Evolutionary conservation across 2,888 invertebrate genomes (phyloP).

Genomic region (Cistogaster globosa): DNA sequence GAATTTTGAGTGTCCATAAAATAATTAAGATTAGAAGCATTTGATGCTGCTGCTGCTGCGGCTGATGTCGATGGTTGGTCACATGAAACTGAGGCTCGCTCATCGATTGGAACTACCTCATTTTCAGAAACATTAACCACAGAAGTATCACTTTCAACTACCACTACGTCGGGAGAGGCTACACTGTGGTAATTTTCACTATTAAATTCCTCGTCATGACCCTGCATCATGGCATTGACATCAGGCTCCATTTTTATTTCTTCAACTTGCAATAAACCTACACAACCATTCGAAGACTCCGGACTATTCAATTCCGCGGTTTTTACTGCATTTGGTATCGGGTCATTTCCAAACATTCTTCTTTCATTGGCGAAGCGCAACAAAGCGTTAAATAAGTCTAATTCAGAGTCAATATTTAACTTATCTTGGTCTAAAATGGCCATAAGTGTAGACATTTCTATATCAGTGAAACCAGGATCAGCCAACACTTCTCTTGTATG

Average conservation of each 20-base stretch:
- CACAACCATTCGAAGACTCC: neutral
- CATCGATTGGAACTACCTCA: conserved; percentile 12
- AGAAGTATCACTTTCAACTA: conserved; percentile 78
- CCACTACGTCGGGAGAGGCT: conserved; percentile 75
- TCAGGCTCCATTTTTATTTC: conserved; percentile 81
- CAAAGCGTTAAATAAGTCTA: conserved; percentile 90
- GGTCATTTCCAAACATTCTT: conserved; percentile 78
- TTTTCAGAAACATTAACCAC: conserved; percentile 53
- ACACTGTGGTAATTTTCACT: conserved; percentile 72
- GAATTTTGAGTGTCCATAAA: conserved; percentile 79
- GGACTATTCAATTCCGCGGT: neutral
- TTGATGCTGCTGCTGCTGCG: conserved; percentile 23
- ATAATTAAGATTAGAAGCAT: conserved; percentile 72
- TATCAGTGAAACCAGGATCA: conserved; percentile 90
- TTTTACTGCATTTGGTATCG: neutral
- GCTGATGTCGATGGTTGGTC: conserved; percentile 39
- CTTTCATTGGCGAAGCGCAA: conserved; percentile 87
- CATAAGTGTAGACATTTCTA: conserved; percentile 89
- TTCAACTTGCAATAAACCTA: conserved; percentile 74
- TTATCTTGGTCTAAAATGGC: conserved; percentile 90
- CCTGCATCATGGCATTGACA: conserved; percentile 78
- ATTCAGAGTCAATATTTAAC: conserved; percentile 89
- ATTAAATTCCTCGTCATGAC: conserved; percentile 66
- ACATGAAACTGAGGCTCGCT: conserved; percentile 1
- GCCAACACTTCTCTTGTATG: conserved; percentile 90